A percentile compares a stretch with the other conserved stretches of the same genome.
phyloP scores from a whole-genome alignment of 64 coral and sea anemone species.

The Montipora foliosa region DNA sequence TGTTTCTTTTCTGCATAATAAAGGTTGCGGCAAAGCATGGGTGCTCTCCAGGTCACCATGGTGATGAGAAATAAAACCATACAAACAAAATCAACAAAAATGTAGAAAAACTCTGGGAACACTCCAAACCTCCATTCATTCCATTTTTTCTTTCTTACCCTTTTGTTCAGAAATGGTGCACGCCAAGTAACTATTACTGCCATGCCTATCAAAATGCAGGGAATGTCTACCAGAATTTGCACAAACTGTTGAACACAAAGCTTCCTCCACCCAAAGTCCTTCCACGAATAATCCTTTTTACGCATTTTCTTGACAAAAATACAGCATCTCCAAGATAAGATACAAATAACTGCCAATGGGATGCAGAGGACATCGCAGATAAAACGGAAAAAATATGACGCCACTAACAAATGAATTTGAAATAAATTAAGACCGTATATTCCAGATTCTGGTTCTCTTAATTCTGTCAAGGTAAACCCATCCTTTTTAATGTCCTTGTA shows the following conservation, averaged over 20 bases:
- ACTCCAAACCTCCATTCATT: conserved; percentile 79
- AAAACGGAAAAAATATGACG: conserved; percentile 83
- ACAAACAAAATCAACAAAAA: conserved; percentile 88
- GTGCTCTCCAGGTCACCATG: conserved; percentile 90
- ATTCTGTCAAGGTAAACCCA: conserved; percentile 20
- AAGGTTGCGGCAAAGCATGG: conserved; percentile 70
- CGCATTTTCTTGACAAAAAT: conserved; percentile 78
- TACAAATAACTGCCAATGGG: conserved; percentile 75
- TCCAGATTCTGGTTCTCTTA: neutral
- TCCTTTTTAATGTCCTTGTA: conserved; percentile 53
- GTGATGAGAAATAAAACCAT: conserved; percentile 76
- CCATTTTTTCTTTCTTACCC: conserved; percentile 72
- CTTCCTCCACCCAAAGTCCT: conserved; percentile 81
- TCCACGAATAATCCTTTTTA: conserved; percentile 58
- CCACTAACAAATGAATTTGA: conserved; percentile 66
- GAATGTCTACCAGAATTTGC: conserved; percentile 85
- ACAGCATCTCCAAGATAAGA: conserved; percentile 88
- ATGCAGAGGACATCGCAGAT: conserved; percentile 85
- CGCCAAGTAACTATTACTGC: conserved; percentile 87
- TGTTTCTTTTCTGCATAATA: conserved; percentile 42
- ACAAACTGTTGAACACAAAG: conserved; percentile 75
- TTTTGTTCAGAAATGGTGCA: conserved; percentile 69
- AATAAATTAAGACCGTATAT: conserved; percentile 68
- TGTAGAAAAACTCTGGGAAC: conserved; percentile 71
- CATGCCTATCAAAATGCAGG: conserved; percentile 77